Evolutionary conservation across 2,888 invertebrate genomes (phyloP).

Genomic region (Xanthia togata): DNA sequence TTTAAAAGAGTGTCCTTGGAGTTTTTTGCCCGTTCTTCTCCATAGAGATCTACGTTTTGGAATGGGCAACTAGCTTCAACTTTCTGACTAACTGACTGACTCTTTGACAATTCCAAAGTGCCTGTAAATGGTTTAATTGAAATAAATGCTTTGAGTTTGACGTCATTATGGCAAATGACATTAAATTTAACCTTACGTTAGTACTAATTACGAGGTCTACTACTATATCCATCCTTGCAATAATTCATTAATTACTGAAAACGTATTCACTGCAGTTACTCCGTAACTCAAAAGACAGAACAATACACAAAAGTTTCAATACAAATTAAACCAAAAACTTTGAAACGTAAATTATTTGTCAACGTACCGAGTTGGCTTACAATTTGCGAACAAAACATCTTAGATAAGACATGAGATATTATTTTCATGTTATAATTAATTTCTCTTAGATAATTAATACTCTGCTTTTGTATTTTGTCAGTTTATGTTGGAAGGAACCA

Average conservation of each 20-base stretch:
- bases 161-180: too few relatives aligned
- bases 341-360: slow-evolving; percentile 54
- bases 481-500: slow-evolving; percentile 7
- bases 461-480: slow-evolving; percentile 10
- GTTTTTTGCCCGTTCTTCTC: too few relatives aligned
- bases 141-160: too few relatives aligned
- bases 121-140: too few relatives aligned
- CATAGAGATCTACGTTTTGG: too few relatives aligned
- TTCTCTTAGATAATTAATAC: slow-evolving; percentile 38
- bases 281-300: slow-evolving; percentile 36
- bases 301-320: slow-evolving; percentile 38
- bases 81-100: too few relatives aligned
- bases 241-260: slow-evolving; percentile 11
- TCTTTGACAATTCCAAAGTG: too few relatives aligned
- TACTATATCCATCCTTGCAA: not conserved
- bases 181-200: too few relatives aligned
- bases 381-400: slow-evolving; percentile 52
- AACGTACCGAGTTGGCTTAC: slow-evolving; percentile 35
- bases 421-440: slow-evolving; percentile 57
- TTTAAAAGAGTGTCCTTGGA: too few relatives aligned
- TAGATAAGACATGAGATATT: slow-evolving; percentile 56
- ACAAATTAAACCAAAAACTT: slow-evolving; percentile 48
- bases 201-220: not conserved
- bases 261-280: slow-evolving; percentile 12
- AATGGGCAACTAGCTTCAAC: too few relatives aligned